Conservation (phyloP, 2,113 vertebrate genomes). For the Platichthys flesus region DNA sequence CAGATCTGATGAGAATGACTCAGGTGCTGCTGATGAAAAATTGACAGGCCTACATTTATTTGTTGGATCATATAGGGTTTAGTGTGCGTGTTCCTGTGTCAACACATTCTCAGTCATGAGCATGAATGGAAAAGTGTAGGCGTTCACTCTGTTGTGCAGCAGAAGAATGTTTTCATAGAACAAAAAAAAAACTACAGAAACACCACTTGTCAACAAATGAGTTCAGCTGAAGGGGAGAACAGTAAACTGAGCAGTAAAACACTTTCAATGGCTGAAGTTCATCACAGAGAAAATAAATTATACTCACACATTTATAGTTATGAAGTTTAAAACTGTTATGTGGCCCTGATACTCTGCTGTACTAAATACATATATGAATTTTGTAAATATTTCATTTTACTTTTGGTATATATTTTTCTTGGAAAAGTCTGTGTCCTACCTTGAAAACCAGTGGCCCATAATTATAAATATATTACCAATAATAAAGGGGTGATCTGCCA, state of each 20-base stretch:
- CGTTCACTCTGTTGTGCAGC: neutral
- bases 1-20: conserved; percentile 16
- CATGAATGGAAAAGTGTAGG: neutral
- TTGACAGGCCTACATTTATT: conserved; percentile 6
- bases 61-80: neutral
- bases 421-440: too few species aligned
- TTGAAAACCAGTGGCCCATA: too few species aligned
- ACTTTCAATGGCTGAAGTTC: neutral
- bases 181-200: conserved; percentile 10
- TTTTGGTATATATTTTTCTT: too few species aligned
- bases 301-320: conserved; percentile 4
- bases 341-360: too few species aligned
- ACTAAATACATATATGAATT: too few species aligned
- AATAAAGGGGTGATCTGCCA: too few species aligned
- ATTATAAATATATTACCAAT: too few species aligned
- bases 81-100: neutral
- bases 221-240: conserved; percentile 13
- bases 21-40: neutral
- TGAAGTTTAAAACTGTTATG: neutral
- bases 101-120: neutral
- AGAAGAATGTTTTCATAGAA: conserved; percentile 25
- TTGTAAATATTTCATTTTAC: too few species aligned
- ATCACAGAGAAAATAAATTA: neutral
- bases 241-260: neutral
- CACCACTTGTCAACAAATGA: conserved; percentile 11